Percentiles rank a stretch among this genome's conserved stretches.
These are phyloP conservation scores for Heterocephalus glaber DNA, from an alignment of 2,113 vertebrate species.

Conservation along the genomic window DNA sequence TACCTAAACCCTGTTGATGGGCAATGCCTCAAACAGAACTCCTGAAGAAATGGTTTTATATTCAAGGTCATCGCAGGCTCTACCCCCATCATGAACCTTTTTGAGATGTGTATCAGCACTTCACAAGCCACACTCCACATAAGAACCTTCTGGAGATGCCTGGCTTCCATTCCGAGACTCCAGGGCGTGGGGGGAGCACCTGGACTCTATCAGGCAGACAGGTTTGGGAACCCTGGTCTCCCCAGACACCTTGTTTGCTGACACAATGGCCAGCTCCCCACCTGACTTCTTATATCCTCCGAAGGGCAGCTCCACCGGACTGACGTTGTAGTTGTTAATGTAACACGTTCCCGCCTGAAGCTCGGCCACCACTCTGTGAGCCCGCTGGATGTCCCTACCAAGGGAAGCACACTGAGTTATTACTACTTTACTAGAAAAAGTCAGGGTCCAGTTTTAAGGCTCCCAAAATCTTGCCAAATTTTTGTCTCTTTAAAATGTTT, in stretches of 20 bases:
- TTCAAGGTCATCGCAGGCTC: neutral
- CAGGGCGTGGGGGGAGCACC: neutral
- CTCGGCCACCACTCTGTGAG: constrained; percentile 92
- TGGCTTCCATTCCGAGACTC: neutral
- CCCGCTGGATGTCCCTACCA: constrained; percentile 93
- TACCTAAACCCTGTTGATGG: neutral
- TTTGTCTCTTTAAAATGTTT: neutral
- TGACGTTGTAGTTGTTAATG: constrained; percentile 97
- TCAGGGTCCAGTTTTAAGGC: neutral
- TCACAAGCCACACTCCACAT: neutral
- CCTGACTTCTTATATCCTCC: constrained; percentile 98
- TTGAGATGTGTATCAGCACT: neutral
- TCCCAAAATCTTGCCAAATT: neutral
- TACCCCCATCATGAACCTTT: neutral
- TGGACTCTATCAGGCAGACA: too few species aligned
- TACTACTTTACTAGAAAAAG: neutral
- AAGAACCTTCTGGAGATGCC: neutral
- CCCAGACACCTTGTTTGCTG: neutral
- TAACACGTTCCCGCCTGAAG: constrained; percentile 95
- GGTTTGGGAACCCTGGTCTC: neutral
- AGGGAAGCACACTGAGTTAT: neutral
- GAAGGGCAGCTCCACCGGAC: constrained; percentile 93
- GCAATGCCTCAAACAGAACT: fast-evolving
- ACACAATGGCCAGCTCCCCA: constrained; percentile 68
- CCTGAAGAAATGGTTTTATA: neutral